phyloP scores from a whole-genome alignment of 2,797 vertebrate species.

The Ispidina picta region DNA sequence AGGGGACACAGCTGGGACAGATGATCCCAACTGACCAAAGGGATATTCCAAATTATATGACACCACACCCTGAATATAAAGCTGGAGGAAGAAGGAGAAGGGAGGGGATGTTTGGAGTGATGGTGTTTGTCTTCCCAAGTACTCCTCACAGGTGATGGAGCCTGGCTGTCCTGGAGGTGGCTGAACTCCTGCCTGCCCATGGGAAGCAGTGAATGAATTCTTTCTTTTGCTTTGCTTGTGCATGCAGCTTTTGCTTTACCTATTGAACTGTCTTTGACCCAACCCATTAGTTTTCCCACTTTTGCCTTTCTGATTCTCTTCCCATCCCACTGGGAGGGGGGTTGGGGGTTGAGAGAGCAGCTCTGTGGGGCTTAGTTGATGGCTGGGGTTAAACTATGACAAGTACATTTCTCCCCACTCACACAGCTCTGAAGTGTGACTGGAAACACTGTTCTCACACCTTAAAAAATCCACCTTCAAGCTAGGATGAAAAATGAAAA shows the following conservation, averaged over 20 bases:
- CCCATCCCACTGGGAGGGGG: not conserved
- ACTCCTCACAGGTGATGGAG: not conserved
- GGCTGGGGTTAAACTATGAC: not conserved
- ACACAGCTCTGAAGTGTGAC: not conserved
- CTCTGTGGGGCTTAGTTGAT: not conserved
- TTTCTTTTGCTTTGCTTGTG: not conserved
- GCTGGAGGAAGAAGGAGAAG: not conserved
- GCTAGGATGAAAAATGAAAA: not conserved
- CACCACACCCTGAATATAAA: not conserved
- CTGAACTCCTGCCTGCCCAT: not conserved
- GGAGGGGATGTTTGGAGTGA: not conserved
- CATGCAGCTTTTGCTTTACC: not conserved
- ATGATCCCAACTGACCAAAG: not conserved
- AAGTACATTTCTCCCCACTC: not conserved
- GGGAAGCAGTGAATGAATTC: not conserved
- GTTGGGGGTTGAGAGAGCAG: not conserved
- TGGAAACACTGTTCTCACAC: conserved; percentile 5
- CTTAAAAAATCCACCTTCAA: not conserved
- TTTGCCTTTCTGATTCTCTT: not conserved
- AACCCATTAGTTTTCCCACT: not conserved
- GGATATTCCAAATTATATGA: not conserved
- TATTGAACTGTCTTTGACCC: not conserved
- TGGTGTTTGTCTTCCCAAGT: not conserved
- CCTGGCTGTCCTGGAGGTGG: too few relatives aligned
- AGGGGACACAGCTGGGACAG: not conserved